phyloP scores from a whole-genome alignment of 2,888 invertebrate species.

The Scaptomyza cyrtandrae region DNA sequence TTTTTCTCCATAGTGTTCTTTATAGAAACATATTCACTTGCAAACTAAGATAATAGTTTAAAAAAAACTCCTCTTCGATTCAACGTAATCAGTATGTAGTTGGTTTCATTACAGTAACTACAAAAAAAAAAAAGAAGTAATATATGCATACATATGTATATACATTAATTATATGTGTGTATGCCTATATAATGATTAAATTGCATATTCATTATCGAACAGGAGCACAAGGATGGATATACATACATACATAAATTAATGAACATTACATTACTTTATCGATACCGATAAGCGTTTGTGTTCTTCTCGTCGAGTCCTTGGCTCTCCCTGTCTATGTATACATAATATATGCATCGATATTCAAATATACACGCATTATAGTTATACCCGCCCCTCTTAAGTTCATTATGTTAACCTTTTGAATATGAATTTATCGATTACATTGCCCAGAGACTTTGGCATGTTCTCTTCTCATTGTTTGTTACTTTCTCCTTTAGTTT shows the following conservation, averaged over 20 bases:
- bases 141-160: conserved; percentile 1
- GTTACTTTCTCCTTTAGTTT: too few relatives aligned
- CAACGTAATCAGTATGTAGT: background rate
- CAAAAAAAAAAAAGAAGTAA: conserved; percentile 6
- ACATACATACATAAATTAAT: background rate
- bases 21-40: conserved; percentile 9
- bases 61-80: conserved; percentile 10
- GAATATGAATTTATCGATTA: conserved; percentile 16
- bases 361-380: conserved; percentile 4
- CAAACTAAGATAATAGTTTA: conserved; percentile 8
- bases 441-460: conserved; percentile 30
- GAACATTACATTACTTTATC: conserved; percentile 11
- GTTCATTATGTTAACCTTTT: conserved; percentile 12
- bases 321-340: background rate
- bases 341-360: conserved; percentile 1
- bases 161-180: conserved; percentile 2
- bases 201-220: conserved; percentile 5
- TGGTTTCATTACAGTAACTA: conserved; percentile 9
- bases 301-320: conserved; percentile 5
- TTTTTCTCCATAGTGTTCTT: background rate
- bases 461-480: conserved; percentile 10
- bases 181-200: conserved; percentile 5
- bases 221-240: conserved; percentile 6
- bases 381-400: conserved; percentile 8
- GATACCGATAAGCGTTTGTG: conserved; percentile 1